These are phyloP conservation scores for Leptopilina clavipes DNA, from an alignment of 1,140 invertebrate genomes.

Conservation along the genomic window DNA sequence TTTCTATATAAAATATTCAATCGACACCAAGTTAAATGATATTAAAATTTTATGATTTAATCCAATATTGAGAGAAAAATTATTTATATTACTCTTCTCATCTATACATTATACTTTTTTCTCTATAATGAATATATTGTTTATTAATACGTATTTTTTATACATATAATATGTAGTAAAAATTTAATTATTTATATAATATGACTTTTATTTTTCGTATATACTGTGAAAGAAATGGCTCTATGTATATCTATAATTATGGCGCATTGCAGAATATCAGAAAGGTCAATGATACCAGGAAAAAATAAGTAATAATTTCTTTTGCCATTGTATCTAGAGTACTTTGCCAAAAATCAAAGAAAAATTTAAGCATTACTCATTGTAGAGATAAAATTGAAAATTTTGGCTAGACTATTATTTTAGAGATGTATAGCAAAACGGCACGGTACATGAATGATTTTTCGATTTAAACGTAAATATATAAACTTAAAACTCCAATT, in stretches of 20 bases:
- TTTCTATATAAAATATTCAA: too few species aligned
- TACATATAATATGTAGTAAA: neutral
- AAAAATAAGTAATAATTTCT: constrained; percentile 31
- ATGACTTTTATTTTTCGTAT: neutral
- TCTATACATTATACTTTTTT: too few species aligned
- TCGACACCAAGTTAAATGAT: too few species aligned
- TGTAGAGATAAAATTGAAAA: neutral
- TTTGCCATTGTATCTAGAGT: constrained; percentile 13
- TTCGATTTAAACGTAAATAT: too few species aligned
- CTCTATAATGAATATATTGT: too few species aligned
- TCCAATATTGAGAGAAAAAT: too few species aligned
- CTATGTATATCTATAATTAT: constrained; percentile 12
- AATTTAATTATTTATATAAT: neutral
- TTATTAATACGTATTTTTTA: too few species aligned
- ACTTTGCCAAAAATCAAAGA: constrained; percentile 8
- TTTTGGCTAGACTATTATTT: constrained; percentile 8
- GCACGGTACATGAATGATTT: too few species aligned
- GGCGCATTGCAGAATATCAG: constrained; percentile 46
- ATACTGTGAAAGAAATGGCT: neutral
- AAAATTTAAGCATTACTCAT: neutral
- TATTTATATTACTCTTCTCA: too few species aligned
- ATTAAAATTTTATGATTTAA: too few species aligned
- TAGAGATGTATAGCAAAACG: neutral
- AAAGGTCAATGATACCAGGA: constrained; percentile 41
- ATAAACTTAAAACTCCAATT: too few species aligned